Percentiles rank a stretch among this genome's conserved stretches.
These are phyloP conservation scores for Rhinolophus ferrumequinum DNA, from an alignment of 2,113 vertebrate species.

Conservation along the genomic window DNA sequence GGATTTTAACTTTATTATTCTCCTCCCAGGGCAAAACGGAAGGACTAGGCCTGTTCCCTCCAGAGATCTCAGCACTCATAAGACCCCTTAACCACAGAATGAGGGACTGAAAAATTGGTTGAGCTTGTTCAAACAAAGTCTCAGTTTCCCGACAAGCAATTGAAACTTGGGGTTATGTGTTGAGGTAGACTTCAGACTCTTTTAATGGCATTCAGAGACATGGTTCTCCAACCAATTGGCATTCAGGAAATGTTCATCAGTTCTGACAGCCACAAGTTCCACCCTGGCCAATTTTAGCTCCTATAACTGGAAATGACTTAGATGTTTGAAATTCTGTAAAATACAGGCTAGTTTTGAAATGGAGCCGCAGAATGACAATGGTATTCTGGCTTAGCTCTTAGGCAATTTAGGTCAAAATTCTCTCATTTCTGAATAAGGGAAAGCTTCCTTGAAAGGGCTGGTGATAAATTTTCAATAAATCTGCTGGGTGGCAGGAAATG, in stretches of 20 bases:
- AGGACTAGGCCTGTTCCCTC: conserved; percentile 3
- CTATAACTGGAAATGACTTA: conserved; percentile 80
- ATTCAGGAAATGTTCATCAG: conserved; percentile 82
- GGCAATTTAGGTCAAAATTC: conserved; percentile 78
- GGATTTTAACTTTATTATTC: conserved; percentile 48
- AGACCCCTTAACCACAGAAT: conserved; percentile 57
- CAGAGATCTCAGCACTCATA: conserved; percentile 37
- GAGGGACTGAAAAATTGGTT: conserved; percentile 24
- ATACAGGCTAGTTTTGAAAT: conserved; percentile 77
- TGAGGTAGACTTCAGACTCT: conserved; percentile 75
- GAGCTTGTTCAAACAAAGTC: conserved; percentile 74
- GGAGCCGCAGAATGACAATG: conserved; percentile 72
- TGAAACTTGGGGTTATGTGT: conserved; percentile 67
- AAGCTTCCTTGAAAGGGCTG: conserved; percentile 66
- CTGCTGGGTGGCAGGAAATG: conserved; percentile 66
- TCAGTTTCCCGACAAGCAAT: conserved; percentile 70
- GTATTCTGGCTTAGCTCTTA: conserved; percentile 69
- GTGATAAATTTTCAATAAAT: conserved; percentile 79
- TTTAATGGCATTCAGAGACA: conserved; percentile 74
- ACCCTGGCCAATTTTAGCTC: conserved; percentile 80
- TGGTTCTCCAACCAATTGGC: conserved; percentile 75
- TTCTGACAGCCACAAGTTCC: conserved; percentile 79
- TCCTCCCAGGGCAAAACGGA: background rate
- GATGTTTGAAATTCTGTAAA: conserved; percentile 81
- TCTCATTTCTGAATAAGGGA: conserved; percentile 44